phyloP scores from a whole-genome alignment of 2,888 invertebrate species.

The Lampropteryx suffumata region DNA sequence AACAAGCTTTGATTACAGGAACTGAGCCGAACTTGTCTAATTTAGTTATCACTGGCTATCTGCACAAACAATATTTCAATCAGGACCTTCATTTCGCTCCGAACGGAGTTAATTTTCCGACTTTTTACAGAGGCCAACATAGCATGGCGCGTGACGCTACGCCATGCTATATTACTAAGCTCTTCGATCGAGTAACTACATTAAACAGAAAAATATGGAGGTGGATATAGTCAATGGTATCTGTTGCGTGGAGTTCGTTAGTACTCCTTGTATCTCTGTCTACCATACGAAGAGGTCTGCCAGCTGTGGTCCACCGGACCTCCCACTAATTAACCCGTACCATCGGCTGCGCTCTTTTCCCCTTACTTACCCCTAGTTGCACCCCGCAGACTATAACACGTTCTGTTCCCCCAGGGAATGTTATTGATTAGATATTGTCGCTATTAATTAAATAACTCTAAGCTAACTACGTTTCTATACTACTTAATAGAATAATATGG shows the following conservation, averaged over 20 bases:
- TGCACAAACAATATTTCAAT: slow-evolving; percentile 20
- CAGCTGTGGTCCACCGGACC: background rate
- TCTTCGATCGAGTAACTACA: no score
- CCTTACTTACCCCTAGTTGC: background rate
- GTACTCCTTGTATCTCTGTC: background rate
- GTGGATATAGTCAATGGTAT: no score
- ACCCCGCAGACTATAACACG: background rate
- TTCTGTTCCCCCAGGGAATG: slow-evolving; percentile 1
- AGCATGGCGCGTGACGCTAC: no score
- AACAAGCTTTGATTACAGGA: slow-evolving; percentile 5
- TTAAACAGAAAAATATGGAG: no score
- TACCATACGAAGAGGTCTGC: no score
- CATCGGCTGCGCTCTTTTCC: background rate
- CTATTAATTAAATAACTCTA: background rate
- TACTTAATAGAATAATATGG: no score
- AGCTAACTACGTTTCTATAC: no score
- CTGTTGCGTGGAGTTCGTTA: background rate
- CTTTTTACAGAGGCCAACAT: no score
- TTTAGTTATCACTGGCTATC: slow-evolving; percentile 7
- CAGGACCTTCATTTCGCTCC: background rate
- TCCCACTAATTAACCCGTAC: slow-evolving; percentile 5
- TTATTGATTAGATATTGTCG: background rate
- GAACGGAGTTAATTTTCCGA: no score
- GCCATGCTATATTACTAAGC: no score
- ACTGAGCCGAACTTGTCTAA: background rate